Evolutionary conservation across 2,888 invertebrate genomes (phyloP), one percentile per base, ranked within the genome.

Genomic region (Dromius quadrimaculatus): DNA sequence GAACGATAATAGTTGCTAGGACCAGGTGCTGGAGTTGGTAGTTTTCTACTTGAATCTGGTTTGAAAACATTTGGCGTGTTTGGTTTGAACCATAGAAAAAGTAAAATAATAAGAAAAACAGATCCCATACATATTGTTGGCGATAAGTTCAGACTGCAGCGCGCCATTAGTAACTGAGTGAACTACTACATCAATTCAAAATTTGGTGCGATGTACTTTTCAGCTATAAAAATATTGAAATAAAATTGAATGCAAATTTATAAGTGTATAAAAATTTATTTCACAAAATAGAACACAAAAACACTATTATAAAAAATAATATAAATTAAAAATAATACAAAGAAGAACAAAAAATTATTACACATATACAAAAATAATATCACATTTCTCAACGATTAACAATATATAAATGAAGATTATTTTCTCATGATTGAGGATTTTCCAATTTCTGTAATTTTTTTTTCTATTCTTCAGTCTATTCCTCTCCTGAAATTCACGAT

Each of bases 101-200:
- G 8, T 17, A 45, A 45, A 19, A 45, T 19, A 6, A 45, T 17
- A 19, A 45, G 43, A 45, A 45, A 15, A 45, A 2, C 43, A 15
- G 19, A 45, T 45, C 19, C 17, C 15, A 17, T 45, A 19, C 15
- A 45, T 19, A 17, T 15, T 2, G 15, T 5, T 1, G 19, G 43
- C 43, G 9, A 6, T 19, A 15, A 19, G 15, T 45, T 19, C n/a
- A 17, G 43, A 45, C 19, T 15, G 43, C 43, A 45, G 43, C 43
- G 43, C 43, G 19, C 43, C 43, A 11, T 45, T 45, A 19, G 1
- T 45, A 45, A 38, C 38, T 38, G 38, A 38, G 4, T 38, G 38
- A 38, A 45, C 43, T 45, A 45, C 15, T n/a, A n/a, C n/a, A n/a
- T n/a, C n/a, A 45, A 45, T 45, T 45, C 43, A 45, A 45, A 45